phyloP scores from a whole-genome alignment of 2,888 invertebrate genomes.

The Macrophya alboannulata region DNA sequence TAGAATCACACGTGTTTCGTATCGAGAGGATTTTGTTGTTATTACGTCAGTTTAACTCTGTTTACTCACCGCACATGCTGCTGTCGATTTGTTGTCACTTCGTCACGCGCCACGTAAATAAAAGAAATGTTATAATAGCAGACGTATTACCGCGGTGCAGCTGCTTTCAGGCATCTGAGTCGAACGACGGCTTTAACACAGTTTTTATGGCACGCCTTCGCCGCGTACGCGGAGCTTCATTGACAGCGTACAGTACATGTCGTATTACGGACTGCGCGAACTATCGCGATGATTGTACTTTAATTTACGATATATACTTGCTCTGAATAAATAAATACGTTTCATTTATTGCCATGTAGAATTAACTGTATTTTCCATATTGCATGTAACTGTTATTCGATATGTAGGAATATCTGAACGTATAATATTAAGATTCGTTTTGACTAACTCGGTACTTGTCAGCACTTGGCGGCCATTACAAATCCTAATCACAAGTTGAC shows the following conservation, averaged over 20 bases:
- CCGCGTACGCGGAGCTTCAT: slow-evolving; percentile 53
- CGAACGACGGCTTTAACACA: slow-evolving; percentile 58
- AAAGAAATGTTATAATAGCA: not conserved
- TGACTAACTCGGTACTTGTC: slow-evolving; percentile 21
- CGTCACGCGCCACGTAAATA: slow-evolving; percentile 38
- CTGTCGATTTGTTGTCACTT: slow-evolving; percentile 29
- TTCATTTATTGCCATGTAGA: not conserved
- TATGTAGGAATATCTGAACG: not conserved
- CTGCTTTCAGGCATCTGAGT: slow-evolving; percentile 65
- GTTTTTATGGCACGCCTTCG: slow-evolving; percentile 65
- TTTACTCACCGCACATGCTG: slow-evolving; percentile 62
- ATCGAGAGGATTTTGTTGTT: slow-evolving; percentile 8
- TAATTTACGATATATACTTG: not conserved
- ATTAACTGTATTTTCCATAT: slow-evolving; percentile 3
- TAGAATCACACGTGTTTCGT: not conserved
- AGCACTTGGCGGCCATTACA: slow-evolving; percentile 27
- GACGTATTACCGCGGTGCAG: slow-evolving; percentile 59
- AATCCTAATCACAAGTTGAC: not conserved
- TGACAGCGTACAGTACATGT: slow-evolving; percentile 61
- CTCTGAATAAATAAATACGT: not conserved
- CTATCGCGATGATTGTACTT: not conserved
- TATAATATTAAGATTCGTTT: not conserved
- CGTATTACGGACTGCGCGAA: slow-evolving; percentile 40
- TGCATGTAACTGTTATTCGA: not conserved
- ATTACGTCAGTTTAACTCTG: slow-evolving; percentile 54